A percentile compares a stretch with the other conserved stretches of the same genome.
Conservation (phyloP, 2,888 invertebrate genomes). For the Automeris io region DNA sequence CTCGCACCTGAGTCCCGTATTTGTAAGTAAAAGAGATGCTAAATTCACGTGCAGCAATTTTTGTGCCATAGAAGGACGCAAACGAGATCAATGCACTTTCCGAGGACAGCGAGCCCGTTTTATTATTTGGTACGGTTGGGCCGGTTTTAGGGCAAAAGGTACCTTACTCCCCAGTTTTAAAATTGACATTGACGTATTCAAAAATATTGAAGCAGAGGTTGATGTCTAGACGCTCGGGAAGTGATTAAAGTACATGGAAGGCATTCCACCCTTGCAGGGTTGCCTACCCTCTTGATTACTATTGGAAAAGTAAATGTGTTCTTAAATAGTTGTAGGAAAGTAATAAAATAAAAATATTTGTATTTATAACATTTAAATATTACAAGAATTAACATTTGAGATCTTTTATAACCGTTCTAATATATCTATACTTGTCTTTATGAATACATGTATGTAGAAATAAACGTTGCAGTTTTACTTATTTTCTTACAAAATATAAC, state of each 20-base stretch:
- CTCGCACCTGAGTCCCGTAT: conserved; percentile 41
- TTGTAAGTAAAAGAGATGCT: conserved; percentile 51
- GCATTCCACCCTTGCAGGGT: conserved; percentile 42
- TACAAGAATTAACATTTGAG: too few species aligned
- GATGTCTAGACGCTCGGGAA: conserved; percentile 68
- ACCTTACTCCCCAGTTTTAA: conserved; percentile 47
- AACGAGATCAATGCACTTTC: conserved; percentile 75
- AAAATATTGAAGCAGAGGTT: conserved; percentile 29
- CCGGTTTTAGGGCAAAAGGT: conserved; percentile 39
- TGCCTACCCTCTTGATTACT: conserved; percentile 12
- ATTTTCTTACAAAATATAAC: background rate
- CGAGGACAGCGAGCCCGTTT: conserved; percentile 71
- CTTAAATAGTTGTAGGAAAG: conserved; percentile 9
- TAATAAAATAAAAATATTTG: too few species aligned
- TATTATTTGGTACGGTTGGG: conserved; percentile 52
- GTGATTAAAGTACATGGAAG: conserved; percentile 55
- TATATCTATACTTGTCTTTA: background rate
- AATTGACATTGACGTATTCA: conserved; percentile 39
- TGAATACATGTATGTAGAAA: background rate
- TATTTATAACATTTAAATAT: too few species aligned
- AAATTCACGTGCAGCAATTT: conserved; percentile 69
- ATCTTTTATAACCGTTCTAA: too few species aligned
- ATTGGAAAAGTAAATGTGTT: background rate
- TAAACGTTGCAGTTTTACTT: background rate
- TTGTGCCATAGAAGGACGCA: conserved; percentile 72